Base-by-base conservation (phyloP, 2,888 invertebrate genomes). In the Stegophylla sp. region DNA sequence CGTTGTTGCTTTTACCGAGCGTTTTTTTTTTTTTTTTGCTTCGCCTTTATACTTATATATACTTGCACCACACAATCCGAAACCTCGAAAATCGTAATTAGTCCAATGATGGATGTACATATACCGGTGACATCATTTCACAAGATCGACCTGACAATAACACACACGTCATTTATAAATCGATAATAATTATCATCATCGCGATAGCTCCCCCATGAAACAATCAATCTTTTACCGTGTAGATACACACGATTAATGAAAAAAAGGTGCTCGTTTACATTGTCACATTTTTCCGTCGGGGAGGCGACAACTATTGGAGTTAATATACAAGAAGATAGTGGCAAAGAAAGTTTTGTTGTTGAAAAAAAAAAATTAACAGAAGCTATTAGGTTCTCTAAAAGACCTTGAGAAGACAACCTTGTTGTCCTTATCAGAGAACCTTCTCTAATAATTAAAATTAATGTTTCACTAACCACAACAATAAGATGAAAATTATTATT, bases 21-120 rank as follows among this genome's bases (percentile, higher is more conserved):
- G 63, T 75, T 64, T 75, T 51, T 41, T 71, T 15, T 17, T 64
- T 53, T 75, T 64, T 75, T 51, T 41, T 71, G 23, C 23, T 64
- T 53, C 64, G 41, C 51, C 41, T 64, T 64, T 23, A 61, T 13
- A 45, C n/a, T 48, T n/a, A 67, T 20, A 43, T 15, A 69, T 51
- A 53, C 28, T 28, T 15, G 53, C 23, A 71, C 17, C 26, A 51
- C 4, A 71, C 48, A 61, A 34, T 23, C 23, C 23, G 69, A 63
- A 71, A 79, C 79, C 79, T 79, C 79, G 34, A 79, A 79, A 71
- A 69, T 56, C 23, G 23, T 71, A 79, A 79, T 79, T 79, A 71
- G 79, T 61, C 71, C 71, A 79, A 71, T 79, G 79, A 79, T 79
- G 48, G 48, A 79, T 79, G 69, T 69, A 23, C 34, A 79, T 79